These are phyloP conservation scores for Epinotia bilunana DNA, from an alignment of 2,888 invertebrate genomes.

Conservation along the genomic window DNA sequence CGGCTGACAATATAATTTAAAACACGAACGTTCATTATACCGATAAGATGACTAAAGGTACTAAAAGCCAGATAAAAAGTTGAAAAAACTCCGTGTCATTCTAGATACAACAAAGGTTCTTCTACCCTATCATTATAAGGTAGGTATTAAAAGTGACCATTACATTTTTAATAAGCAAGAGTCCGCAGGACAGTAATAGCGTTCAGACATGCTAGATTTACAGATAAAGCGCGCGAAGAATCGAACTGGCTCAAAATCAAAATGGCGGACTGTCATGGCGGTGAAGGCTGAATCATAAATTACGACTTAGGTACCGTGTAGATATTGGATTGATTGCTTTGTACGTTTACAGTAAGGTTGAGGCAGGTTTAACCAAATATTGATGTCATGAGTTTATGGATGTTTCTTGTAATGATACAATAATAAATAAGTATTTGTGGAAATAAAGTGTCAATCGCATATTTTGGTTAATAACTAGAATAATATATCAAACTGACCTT, in stretches of 20 bases:
- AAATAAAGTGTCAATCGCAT: background rate
- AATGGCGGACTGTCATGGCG: conserved; percentile 53
- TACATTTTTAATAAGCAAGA: conserved; percentile 38
- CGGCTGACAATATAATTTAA: too few relatives aligned
- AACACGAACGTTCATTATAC: too few relatives aligned
- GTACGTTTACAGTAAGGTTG: conserved; percentile 11
- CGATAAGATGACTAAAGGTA: background rate
- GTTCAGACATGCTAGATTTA: conserved; percentile 40
- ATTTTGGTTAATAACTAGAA: background rate
- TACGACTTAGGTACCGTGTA: conserved; percentile 52
- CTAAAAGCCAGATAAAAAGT: conserved; percentile 7
- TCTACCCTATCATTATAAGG: conserved; percentile 22
- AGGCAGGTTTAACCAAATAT: conserved; percentile 46
- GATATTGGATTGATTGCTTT: conserved; percentile 32
- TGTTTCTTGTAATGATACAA: conserved; percentile 16
- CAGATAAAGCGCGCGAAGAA: conserved; percentile 40
- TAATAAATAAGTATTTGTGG: background rate
- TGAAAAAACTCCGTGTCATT: background rate
- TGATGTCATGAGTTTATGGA: conserved; percentile 51
- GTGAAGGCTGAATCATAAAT: conserved; percentile 57
- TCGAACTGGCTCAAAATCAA: conserved; percentile 49
- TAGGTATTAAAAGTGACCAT: conserved; percentile 45
- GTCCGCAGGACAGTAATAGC: conserved; percentile 38
- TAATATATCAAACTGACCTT: background rate
- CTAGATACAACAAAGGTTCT: conserved; percentile 10